Base-by-base conservation (phyloP, 2,797 vertebrate species). In the Halcyon chelicuti region DNA sequence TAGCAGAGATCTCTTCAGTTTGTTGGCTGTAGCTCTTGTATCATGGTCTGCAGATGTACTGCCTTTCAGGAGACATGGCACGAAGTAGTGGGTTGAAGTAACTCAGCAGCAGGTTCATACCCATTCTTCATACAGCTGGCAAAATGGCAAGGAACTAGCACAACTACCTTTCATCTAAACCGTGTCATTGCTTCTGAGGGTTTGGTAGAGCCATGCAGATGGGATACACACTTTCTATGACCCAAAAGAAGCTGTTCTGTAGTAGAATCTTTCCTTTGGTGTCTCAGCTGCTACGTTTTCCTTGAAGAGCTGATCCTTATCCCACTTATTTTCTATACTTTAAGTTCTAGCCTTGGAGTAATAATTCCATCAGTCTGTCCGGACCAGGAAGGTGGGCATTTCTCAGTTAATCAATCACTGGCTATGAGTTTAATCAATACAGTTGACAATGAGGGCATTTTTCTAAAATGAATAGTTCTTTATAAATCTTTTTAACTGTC, bases 241-340 rank as follows among this genome's bases (percentile, higher is more conserved):
- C 51, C 46, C 14, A 28, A 55, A 61, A 66, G 5, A 21, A 67
- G 33, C 14, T 58, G 26, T 33, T 81, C 37, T 62, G 26, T 49
- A 52, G 37, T 55, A 76, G 31, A 55, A 31, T 54, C 23, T 76
- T 75, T 35, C 19, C 14, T 63, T 46, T 46, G 15, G 25, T 66
- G 37, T 77, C 29, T n/a, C 28, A 81, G 23, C 47, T 76, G 46
- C 46, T 81, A 2, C 1, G 1, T 62, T 67, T 68, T 73, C 21
- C 13, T 49, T 52, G 35, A 92, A 44, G 10, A 75, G 7, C 21
- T 60, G 26, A 40, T 78, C n/a, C 11, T 63, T 78, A 35, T 35
- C 10, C 14, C 23, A 14, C 0, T 0, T 46, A 14, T 81, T 72
- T 65, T 68, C 66, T 58, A 1, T 61, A 14, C 31, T 54, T 28